Evolutionary conservation across 2,113 vertebrate genomes (phyloP).

Genomic region (Bettongia penicillata): DNA sequence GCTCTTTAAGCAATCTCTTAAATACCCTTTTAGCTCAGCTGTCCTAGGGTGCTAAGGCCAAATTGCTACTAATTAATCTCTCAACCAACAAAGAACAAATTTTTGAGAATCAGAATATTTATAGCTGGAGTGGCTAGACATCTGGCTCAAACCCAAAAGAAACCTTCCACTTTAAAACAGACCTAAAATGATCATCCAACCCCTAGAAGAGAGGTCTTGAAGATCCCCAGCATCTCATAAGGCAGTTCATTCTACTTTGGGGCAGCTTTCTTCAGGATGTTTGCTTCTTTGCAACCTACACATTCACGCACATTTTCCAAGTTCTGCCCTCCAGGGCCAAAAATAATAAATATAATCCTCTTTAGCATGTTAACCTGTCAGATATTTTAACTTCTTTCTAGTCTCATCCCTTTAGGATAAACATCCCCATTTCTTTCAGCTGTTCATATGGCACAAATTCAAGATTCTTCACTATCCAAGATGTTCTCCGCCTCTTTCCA

Average conservation of each 20-base stretch:
- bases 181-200: not conserved
- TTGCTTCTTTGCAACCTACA: not conserved
- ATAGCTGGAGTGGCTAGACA: not conserved
- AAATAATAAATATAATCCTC: not conserved
- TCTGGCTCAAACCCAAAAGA: not conserved
- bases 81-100: not conserved
- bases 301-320: not conserved
- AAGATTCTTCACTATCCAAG: not conserved
- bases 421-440: not conserved
- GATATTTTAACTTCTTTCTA: not conserved
- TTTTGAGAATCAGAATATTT: not conserved
- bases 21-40: not conserved
- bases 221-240: not conserved
- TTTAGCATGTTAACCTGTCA: not conserved
- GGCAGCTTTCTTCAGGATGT: not conserved
- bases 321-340: not conserved
- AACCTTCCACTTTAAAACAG: not conserved
- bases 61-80: not conserved
- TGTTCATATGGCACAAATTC: not conserved
- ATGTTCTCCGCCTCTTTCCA: not conserved
- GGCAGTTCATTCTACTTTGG: not conserved
- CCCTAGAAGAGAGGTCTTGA: not conserved
- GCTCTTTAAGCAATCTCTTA: not conserved
- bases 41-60: not conserved
- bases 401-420: not conserved